phyloP scores from a whole-genome alignment of 1,140 invertebrate species.

The Coenobita brevimanus region DNA sequence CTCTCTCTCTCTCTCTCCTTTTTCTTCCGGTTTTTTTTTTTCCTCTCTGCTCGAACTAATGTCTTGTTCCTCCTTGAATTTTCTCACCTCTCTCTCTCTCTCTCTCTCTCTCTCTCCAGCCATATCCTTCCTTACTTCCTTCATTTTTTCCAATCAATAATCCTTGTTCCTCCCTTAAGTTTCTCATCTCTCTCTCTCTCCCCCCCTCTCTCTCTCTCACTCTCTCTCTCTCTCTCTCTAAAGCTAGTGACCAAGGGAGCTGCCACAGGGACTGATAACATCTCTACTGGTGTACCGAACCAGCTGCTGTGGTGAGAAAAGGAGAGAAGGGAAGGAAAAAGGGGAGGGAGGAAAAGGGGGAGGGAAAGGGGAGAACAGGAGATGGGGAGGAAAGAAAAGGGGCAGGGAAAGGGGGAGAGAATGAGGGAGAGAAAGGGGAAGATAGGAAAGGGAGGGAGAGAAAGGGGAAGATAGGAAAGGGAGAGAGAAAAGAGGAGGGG shows the following conservation, averaged over 20 bases:
- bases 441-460: neutral
- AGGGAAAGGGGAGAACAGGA: neutral
- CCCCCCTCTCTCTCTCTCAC: too few species aligned
- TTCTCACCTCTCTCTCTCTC: too few species aligned
- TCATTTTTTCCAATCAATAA: too few species aligned
- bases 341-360: neutral
- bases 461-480: neutral
- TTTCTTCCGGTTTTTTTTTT: neutral
- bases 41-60: too few species aligned
- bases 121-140: too few species aligned
- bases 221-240: too few species aligned
- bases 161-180: too few species aligned
- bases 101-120: too few species aligned
- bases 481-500: neutral
- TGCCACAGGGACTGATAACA: slow-evolving; percentile 29
- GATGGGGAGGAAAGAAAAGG: neutral
- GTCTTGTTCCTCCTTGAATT: too few species aligned
- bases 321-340: neutral
- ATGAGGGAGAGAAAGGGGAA: neutral
- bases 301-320: neutral
- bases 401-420: neutral
- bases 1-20: neutral
- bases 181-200: too few species aligned
- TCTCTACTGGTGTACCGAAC: neutral
- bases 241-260: too few species aligned